Evolutionary conservation across 2,113 vertebrate species (phyloP), one percentile per base, ranked within the genome.

Genomic region (Microcebus lehilahytsara): DNA sequence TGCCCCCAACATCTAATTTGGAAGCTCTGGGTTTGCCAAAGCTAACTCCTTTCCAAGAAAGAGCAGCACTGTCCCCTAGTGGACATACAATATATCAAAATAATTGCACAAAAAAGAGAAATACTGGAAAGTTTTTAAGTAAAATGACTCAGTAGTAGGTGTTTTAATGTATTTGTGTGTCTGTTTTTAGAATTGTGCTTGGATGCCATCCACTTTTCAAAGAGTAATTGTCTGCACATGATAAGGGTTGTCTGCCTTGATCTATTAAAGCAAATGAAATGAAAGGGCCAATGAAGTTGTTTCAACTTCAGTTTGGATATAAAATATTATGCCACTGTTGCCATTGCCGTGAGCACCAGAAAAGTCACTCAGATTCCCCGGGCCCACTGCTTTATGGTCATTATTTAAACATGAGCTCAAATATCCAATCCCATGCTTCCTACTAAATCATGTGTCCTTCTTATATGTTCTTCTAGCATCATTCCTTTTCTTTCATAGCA

Each of bases 1-100:
- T 23, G 1, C 67, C 89, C 89, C 89, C 96, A 94, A 8, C 40
- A 60, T 30, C 49, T 62, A 56, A 72, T 0, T 23, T 6, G 64
- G 4, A 89, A 78, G 64, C 27, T 3, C 40, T 8, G 13, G 5
- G 6, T 2, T 37, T 49, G 56, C 1, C n/a, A 30, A n/a, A 53
- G 32, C 23, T 16, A 51, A 23, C 3, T 16, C 14, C 32, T 93
- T 89, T 80, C 83, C 90, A 96, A 92, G 23, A 97, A 96, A 93
- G 79, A 97, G 34, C 97, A 98, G 97, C 96, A 98, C 93, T 98
- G 98, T 53, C 98, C 98, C 40, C 98, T 98, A 94, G 97, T 97
- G 99, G 97, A 40, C 16, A 71, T 25, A 46, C 0, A 1, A 25
- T 34, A 85, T 92, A 96, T 27, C 5, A 93, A 87, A 49, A 53